Evolutionary conservation across 2,888 invertebrate genomes (phyloP).

Genomic region (Andrena dorsata): DNA sequence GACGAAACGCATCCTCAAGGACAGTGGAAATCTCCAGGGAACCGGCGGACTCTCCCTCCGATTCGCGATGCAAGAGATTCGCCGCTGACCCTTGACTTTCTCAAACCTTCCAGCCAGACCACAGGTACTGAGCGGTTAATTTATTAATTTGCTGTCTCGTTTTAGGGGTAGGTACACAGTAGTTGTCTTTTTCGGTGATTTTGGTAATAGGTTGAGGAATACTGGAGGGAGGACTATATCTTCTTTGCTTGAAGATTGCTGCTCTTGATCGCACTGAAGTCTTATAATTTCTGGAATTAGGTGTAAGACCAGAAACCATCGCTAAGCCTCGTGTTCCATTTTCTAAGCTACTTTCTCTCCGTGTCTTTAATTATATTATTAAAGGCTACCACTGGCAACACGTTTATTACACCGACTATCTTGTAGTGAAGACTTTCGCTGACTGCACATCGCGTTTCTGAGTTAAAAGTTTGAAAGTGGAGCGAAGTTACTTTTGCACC

Average conservation of each 20-base stretch:
- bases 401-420: neutral
- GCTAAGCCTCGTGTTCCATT: neutral
- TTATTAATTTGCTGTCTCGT: neutral
- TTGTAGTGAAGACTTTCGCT: too few relatives aligned
- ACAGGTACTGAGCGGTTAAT: neutral
- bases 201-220: too few relatives aligned
- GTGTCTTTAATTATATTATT: neutral
- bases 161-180: too few relatives aligned
- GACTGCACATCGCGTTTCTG: too few relatives aligned
- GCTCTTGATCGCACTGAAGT: too few relatives aligned
- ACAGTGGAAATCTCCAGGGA: conserved; percentile 35
- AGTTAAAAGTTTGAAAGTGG: too few relatives aligned
- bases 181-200: too few relatives aligned
- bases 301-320: neutral
- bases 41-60: neutral
- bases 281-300: too few relatives aligned
- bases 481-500: too few relatives aligned
- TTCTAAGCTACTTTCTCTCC: neutral
- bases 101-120: neutral
- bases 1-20: conserved; percentile 62
- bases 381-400: too few relatives aligned
- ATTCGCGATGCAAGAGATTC: conserved; percentile 17
- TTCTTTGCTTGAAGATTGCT: too few relatives aligned
- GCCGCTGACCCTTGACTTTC: conserved; percentile 25
- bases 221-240: too few relatives aligned